Evolutionary conservation across 2,797 vertebrate genomes (phyloP).

Genomic region (Sebastes miniatus): DNA sequence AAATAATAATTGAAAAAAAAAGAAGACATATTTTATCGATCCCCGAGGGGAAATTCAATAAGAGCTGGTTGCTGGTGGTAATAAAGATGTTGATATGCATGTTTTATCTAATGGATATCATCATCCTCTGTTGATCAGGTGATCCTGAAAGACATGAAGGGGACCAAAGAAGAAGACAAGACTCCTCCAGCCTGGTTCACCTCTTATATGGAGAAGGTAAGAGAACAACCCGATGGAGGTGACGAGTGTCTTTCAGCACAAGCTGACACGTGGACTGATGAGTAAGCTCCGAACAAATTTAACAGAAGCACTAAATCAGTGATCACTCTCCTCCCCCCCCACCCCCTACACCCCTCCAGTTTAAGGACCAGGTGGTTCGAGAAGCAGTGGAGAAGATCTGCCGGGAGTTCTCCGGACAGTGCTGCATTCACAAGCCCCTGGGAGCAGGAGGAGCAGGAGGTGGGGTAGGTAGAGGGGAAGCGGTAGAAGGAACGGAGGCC

Average conservation of each 20-base stretch:
- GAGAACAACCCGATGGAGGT: conserved; percentile 47
- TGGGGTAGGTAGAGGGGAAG: conserved; percentile 48
- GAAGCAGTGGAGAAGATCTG: conserved; percentile 95
- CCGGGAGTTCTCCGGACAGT: conserved; percentile 90
- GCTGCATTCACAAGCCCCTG: conserved; percentile 83
- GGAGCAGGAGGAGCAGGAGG: conserved; percentile 42
- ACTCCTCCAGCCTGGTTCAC: conserved; percentile 95
- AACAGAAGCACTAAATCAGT: neutral
- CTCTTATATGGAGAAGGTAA: conserved; percentile 93
- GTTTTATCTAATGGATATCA: neutral
- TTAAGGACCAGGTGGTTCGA: conserved; percentile 93
- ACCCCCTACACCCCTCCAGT: conserved; percentile 71
- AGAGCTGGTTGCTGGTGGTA: neutral
- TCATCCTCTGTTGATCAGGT: conserved; percentile 53
- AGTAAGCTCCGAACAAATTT: neutral
- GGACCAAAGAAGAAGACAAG: conserved; percentile 80
- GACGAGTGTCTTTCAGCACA: neutral
- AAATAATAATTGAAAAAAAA: accelerated
- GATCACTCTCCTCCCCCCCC: neutral
- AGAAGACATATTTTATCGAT: too few relatives aligned
- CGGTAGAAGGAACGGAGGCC: conserved; percentile 49
- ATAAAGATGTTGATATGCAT: neutral
- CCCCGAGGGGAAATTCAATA: neutral
- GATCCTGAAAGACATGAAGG: conserved; percentile 80
- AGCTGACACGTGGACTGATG: neutral